These are phyloP conservation scores for Grammomys surdaster DNA, from an alignment of 2,113 vertebrate genomes.

Conservation along the genomic window DNA sequence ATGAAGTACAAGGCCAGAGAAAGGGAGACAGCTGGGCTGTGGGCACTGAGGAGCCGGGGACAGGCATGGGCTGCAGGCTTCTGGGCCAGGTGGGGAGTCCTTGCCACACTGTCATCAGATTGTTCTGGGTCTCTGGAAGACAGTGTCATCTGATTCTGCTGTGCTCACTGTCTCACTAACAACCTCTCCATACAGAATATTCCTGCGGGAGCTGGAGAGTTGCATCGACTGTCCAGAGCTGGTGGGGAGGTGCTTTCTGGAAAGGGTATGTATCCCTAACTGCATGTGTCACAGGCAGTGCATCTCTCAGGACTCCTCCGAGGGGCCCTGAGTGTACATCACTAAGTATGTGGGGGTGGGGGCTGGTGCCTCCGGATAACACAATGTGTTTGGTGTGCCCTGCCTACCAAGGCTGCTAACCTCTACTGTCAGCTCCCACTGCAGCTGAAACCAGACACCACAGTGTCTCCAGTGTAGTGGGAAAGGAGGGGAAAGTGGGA, in stretches of 20 bases:
- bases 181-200: conserved; percentile 89
- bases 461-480: neutral
- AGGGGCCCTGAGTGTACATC: neutral
- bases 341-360: neutral
- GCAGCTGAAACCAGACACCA: neutral
- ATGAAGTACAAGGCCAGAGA: neutral
- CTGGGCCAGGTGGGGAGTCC: rapidly evolving
- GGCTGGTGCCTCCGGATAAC: neutral
- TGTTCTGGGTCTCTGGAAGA: neutral
- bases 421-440: neutral
- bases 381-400: neutral
- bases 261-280: conserved; percentile 87
- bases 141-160: rapidly evolving
- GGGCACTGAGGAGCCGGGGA: neutral
- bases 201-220: conserved; percentile 94
- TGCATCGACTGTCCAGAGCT: conserved; percentile 94
- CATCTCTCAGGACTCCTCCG: neutral
- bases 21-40: neutral
- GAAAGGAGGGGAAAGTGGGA: neutral
- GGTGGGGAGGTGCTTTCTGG: conserved; percentile 95
- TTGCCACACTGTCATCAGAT: rapidly evolving
- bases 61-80: rapidly evolving
- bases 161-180: neutral
- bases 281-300: neutral
- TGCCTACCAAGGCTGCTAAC: neutral